Conservation (phyloP, 2,888 invertebrate genomes). For the Capitulum mitella region DNA sequence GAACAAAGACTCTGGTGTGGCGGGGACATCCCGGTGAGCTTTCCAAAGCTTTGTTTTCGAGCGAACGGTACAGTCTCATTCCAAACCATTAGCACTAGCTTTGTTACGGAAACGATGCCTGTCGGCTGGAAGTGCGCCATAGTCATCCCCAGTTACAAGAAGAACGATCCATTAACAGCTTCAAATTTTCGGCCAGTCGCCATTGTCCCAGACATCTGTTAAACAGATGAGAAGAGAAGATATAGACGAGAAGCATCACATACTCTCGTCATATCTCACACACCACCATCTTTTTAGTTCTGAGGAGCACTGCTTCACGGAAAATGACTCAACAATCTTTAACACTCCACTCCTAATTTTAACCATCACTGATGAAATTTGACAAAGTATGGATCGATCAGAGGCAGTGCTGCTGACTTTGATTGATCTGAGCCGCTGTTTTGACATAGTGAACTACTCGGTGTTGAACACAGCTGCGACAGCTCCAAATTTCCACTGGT, state of each 20-base stretch:
- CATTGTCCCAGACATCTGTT: background rate
- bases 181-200: background rate
- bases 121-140: background rate
- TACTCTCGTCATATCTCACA: background rate
- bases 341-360: background rate
- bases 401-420: background rate
- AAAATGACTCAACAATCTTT: background rate
- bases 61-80: background rate
- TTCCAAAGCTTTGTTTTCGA: background rate
- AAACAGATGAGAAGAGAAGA: no score
- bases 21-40: background rate
- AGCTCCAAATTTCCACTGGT: background rate
- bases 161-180: background rate
- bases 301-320: background rate
- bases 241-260: background rate
- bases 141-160: background rate
- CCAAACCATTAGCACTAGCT: background rate
- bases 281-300: background rate
- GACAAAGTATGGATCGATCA: background rate
- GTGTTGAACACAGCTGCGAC: background rate
- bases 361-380: background rate
- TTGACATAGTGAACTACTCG: background rate
- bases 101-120: background rate
- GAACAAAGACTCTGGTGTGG: background rate
- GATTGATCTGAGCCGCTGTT: background rate